Base-by-base conservation (phyloP, 2,888 invertebrate genomes). In the Cephus pulcher region DNA sequence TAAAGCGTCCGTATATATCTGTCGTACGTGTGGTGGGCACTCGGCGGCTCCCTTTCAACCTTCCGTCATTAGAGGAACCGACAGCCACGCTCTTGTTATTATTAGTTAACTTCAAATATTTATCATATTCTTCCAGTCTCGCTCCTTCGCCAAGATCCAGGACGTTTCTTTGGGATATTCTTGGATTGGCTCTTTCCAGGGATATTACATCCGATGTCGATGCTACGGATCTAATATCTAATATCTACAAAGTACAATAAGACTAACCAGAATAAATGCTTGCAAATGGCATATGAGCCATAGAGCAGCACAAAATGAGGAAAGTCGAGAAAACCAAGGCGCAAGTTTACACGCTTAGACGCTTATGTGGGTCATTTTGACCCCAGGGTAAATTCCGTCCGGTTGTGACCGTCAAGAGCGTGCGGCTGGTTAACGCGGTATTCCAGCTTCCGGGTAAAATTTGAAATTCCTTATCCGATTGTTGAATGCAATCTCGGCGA, bases 91-190 rank as follows among this genome's bases (percentile, higher is more conserved):
- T 76, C 76, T 79, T 83, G 88, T 89, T 89, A 89, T 90, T 90
- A 90, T 89, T 89, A 89, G 90, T 89, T 79, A 86, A 87, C 86
- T 87, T 87, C 83, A 89, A 90, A 89, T 89, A 89, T 90, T 90
- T 89, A 89, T 87, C 85, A 84, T 87, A 86, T 85, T 85, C 84
- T 83, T 84, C 84, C 81, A 78, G 78, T 76, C 76, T 75, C 76
- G 79, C 75, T 75, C 15, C 56, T 75, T 76, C 71, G 79, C 69
- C 80, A 79, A 69, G 37, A 74, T 15, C 1, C 35, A 34, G 56
- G 56, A 56, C 23, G 56, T 56, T 23, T 56, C 9, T 6, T 75
- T 74, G 34, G 75, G 75, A 81, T 83, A 85, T 86, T 86, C 78
- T 82, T 32, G 81, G 79, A 75, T 78, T 79, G 9, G 15, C 23